Conservation (phyloP, 1,140 invertebrate species). For the Drosophila subobscura region DNA sequence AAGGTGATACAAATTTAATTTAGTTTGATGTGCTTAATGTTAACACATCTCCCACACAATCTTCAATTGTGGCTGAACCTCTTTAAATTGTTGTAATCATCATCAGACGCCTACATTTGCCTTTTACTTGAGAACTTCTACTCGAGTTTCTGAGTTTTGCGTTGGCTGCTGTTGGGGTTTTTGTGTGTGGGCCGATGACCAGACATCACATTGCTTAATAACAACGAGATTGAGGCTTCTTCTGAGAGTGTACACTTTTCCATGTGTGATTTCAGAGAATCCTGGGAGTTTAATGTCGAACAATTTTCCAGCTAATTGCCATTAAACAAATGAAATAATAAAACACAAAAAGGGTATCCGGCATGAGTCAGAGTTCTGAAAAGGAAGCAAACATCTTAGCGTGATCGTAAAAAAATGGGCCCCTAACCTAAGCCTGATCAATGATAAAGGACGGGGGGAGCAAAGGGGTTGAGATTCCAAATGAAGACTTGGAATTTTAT, state of each 20-base stretch:
- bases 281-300: constrained; percentile 26
- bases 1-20: constrained; percentile 11
- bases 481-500: constrained; percentile 62
- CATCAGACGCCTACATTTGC: constrained; percentile 33
- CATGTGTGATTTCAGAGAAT: constrained; percentile 49
- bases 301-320: constrained; percentile 76
- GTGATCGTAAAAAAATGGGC: constrained; percentile 66
- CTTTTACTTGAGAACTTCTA: constrained; percentile 26
- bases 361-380: constrained; percentile 24
- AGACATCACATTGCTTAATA: constrained; percentile 49
- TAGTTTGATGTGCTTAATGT: constrained; percentile 24
- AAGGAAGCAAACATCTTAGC: constrained; percentile 67
- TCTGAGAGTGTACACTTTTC: constrained; percentile 9
- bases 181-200: constrained; percentile 46
- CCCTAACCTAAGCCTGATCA: constrained; percentile 62
- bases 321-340: constrained; percentile 51
- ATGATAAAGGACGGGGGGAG: constrained; percentile 55
- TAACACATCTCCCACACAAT: constrained; percentile 35
- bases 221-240: constrained; percentile 39
- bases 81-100: constrained; percentile 10
- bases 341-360: constrained; percentile 35
- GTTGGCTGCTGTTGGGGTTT: constrained; percentile 12
- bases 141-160: constrained; percentile 23
- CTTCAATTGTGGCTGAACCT: constrained; percentile 5
- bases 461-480: constrained; percentile 42